These are phyloP conservation scores for Notoglanidium macrostoma DNA, from an alignment of 2,797 vertebrate genomes.

Conservation along the genomic window DNA sequence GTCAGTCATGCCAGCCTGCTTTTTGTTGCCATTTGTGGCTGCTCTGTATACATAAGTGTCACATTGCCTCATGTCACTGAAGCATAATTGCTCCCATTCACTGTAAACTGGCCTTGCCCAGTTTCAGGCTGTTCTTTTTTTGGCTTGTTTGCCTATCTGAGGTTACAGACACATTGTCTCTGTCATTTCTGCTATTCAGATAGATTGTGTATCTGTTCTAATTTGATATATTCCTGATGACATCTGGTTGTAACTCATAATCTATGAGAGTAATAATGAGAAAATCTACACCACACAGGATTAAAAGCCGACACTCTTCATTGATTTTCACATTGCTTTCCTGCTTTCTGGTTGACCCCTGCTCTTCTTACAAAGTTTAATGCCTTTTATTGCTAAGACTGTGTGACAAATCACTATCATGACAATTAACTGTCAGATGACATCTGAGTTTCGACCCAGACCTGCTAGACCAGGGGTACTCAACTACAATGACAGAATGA, in stretches of 20 bases:
- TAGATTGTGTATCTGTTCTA: not conserved
- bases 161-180: constrained; percentile 7
- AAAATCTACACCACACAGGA: not conserved
- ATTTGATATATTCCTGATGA: constrained; percentile 11
- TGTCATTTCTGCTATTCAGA: not conserved
- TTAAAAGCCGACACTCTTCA: constrained; percentile 10
- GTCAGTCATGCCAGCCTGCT: constrained; percentile 34
- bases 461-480: not conserved
- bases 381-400: not conserved
- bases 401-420: not conserved
- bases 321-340: not conserved
- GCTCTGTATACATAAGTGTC: constrained; percentile 27
- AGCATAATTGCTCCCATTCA: constrained; percentile 33
- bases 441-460: not conserved
- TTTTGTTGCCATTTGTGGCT: constrained; percentile 35
- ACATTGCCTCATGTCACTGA: constrained; percentile 1
- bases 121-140: not conserved
- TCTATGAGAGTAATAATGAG: not conserved
- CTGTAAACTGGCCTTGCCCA: constrained; percentile 22
- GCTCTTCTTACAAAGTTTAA: not conserved
- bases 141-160: not conserved
- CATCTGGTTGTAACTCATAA: constrained; percentile 2
- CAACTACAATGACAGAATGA: not conserved
- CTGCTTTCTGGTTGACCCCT: not conserved
- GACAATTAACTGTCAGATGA: not conserved